Evolutionary conservation across 2,888 invertebrate genomes (phyloP).

Genomic region (Rhagium mordax): DNA sequence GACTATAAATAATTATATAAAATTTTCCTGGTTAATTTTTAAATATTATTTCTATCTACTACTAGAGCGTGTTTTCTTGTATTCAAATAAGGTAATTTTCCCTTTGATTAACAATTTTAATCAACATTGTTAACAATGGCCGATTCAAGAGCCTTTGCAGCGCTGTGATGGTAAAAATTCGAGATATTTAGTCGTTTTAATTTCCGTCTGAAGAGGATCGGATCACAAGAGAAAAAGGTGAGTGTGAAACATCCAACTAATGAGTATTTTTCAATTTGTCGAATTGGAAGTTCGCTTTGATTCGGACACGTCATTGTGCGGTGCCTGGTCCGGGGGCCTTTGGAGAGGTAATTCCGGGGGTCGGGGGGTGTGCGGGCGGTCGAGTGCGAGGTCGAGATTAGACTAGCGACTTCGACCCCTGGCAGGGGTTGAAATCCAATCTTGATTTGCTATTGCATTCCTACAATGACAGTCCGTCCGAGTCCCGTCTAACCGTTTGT

Average conservation of each 20-base stretch:
- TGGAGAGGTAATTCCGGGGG: conserved; percentile 50
- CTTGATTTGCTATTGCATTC: conserved; percentile 72
- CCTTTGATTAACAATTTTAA: too few species aligned
- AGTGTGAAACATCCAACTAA: conserved; percentile 70
- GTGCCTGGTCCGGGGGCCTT: conserved; percentile 29
- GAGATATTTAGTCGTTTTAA: conserved; percentile 64
- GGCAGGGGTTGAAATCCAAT: conserved; percentile 69
- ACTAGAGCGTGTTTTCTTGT: too few species aligned
- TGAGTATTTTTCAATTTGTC: conserved; percentile 72
- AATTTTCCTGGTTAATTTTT: too few species aligned
- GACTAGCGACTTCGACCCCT: conserved; percentile 68
- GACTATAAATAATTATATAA: too few species aligned
- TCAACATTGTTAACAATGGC: conserved; percentile 3
- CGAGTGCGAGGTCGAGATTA: conserved; percentile 70
- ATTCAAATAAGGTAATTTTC: too few species aligned
- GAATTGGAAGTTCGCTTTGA: conserved; percentile 69
- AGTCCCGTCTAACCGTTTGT: conserved; percentile 61
- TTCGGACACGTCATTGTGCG: conserved; percentile 68
- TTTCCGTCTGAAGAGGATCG: conserved; percentile 56
- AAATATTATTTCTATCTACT: too few species aligned
- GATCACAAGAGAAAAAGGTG: conserved; percentile 46
- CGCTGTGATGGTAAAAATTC: conserved; percentile 58
- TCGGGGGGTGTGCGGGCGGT: conserved; percentile 52
- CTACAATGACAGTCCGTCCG: conserved; percentile 69
- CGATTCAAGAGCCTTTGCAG: not conserved